Base-by-base conservation (phyloP, 2,888 invertebrate genomes). In the Pandemis heparana region DNA sequence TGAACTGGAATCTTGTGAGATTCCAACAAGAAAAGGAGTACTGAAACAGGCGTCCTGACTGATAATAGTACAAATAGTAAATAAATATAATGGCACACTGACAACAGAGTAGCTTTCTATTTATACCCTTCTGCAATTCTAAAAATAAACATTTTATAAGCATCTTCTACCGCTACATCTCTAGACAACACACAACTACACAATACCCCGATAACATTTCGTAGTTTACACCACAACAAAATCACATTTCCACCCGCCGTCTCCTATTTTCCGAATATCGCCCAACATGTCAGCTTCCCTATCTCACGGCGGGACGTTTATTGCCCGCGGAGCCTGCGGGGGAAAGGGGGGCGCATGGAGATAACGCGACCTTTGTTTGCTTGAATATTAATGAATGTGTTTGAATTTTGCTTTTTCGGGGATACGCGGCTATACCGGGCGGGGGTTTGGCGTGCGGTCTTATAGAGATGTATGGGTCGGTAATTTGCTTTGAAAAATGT, bases 241-340 rank as follows among this genome's bases (percentile, higher is more conserved):
- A 75, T 69, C 77, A 70, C 60, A 75, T 77, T 77, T 77, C 72
- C 72, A 71, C 72, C 71, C 75, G 41, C 73, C 64, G 56, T 64
- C 68, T 73, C 62, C 67, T 65, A 63, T 72, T 73, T 64, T 69
- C 68, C 64, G 73, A 73, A 73, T 73, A 73, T 69, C 73, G 67
- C 65, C 53, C 73, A 74, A 75, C 77, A 76, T 79, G 77, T 78
- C 78, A 77, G 74, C 78, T 75, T 74, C 77, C 77, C 77, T 77
- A 79, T 77, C 76, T 77, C 76, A 76, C 67, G 53, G 66, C 71
- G 73, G 66, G 75, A 76, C 78, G 78, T 73, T 76, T 78, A 76
- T 77, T 78, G 74, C 72, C 79, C 68, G 69, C 72, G 77, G 77
- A 76, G 75, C 77, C 78, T 78, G 77, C 75, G 76, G 67, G 74